These are phyloP conservation scores for Papio anubis DNA, from an alignment of 2,113 vertebrate genomes.

Conservation along the genomic window DNA sequence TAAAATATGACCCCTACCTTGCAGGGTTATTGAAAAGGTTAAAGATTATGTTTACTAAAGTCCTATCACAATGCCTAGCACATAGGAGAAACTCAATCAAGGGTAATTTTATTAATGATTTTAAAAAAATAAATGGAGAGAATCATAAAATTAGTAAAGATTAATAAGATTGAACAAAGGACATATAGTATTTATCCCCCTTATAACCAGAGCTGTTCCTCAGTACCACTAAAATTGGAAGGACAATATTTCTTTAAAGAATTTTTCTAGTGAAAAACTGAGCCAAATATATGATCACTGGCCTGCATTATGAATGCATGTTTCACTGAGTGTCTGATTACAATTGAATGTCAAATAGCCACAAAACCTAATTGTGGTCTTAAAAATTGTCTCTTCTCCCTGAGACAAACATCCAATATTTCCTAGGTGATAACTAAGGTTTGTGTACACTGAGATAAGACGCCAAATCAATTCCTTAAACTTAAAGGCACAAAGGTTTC, in stretches of 20 bases:
- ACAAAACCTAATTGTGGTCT: constrained; percentile 47
- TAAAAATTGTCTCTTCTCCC: constrained; percentile 41
- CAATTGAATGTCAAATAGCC: constrained; percentile 43
- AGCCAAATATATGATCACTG: constrained; percentile 4
- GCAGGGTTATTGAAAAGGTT: background rate
- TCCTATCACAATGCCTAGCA: background rate
- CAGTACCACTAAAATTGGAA: background rate
- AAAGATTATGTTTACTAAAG: background rate
- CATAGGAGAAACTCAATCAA: background rate
- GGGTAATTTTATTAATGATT: background rate
- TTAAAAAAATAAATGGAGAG: background rate
- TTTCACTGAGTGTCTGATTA: constrained; percentile 46
- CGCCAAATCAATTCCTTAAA: constrained; percentile 27
- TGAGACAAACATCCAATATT: constrained; percentile 16
- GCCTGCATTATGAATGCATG: constrained; percentile 24
- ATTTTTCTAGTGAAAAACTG: background rate
- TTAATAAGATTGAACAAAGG: background rate
- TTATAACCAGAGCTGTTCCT: background rate
- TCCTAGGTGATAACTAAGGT: background rate
- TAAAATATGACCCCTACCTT: background rate
- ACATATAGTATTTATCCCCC: background rate
- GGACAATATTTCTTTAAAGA: constrained; percentile 40
- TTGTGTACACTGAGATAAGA: constrained; percentile 36
- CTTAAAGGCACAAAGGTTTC: background rate
- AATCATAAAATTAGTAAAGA: background rate